Evolutionary conservation across 2,888 invertebrate species (phyloP), one percentile per base, ranked within the genome.

Genomic region (Patella pellucida): DNA sequence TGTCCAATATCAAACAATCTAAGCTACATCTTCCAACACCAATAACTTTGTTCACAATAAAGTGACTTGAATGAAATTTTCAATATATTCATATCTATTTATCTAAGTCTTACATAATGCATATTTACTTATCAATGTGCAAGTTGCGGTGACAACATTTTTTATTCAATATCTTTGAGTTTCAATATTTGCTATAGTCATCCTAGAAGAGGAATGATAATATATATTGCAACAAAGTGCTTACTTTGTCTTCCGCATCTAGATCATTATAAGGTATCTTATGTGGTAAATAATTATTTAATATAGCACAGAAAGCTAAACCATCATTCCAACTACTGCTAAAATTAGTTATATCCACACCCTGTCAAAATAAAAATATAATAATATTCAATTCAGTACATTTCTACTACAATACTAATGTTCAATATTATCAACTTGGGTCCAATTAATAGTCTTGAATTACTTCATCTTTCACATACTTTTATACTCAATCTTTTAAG

Each of bases 261-360:
- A 90, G 95, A 75, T 94, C 94, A 84, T 95, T 94, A 92, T 96
- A 97, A 50, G 96, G 95, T 85, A 97, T 94, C 72, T 84, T 87
- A 81, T 95, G 94, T 50, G 97, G 96, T 82, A 97, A 92, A 92
- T 97, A 97, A 81, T 96, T 95, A 92, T 98, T 97, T 81, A 98
- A 92, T 74, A 98, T 93, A 52, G 97, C 97, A 92, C 97, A 97
- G 72, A 98, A 93, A 9, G 97, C 98, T 87, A 98, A 92, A 0
- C 93, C 98, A 92, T 98, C 97, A 92, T 97, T 97, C 98, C 98
- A 98, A 73, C 96, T 97, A 83, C 96, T 95, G 92, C 97, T 97
- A 91, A 98, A 98, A 92, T 98, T 98, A 50, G 97, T 98, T 78
- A 98, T 97, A 90, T 98, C 97, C 79, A 98, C 97, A 90, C 85